Conservation (phyloP, 2,113 vertebrate species). For the Sturnira hondurensis region DNA sequence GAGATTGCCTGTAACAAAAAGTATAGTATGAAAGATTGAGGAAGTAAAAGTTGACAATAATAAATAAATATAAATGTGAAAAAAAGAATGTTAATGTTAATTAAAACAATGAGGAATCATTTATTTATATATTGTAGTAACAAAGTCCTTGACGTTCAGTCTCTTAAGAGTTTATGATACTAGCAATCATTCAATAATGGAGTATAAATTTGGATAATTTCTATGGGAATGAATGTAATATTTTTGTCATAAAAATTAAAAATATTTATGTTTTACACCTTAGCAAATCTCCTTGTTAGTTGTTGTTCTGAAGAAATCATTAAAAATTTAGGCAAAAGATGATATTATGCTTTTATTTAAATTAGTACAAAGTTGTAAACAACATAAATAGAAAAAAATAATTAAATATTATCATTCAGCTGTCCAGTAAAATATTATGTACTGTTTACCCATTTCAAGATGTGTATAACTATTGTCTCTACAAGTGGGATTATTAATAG, state of each 20-base stretch:
- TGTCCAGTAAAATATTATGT: neutral
- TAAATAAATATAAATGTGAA: neutral
- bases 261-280: neutral
- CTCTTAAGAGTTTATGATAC: neutral
- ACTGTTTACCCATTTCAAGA: neutral
- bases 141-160: neutral
- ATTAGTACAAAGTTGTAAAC: neutral
- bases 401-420: neutral
- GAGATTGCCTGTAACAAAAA: constrained; percentile 42
- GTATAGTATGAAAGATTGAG: constrained; percentile 9
- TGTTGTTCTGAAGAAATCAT: neutral
- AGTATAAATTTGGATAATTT: neutral
- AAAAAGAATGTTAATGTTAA: neutral
- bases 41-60: constrained; percentile 1
- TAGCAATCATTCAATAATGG: neutral
- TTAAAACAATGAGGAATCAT: neutral
- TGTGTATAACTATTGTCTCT: neutral
- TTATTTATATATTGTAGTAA: neutral
- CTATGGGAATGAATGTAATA: neutral
- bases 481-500: neutral
- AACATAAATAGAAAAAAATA: neutral
- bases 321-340: neutral
- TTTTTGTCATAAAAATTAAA: neutral
- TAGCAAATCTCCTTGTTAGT: neutral
- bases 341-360: neutral